Evolutionary conservation across 2,113 vertebrate genomes (phyloP).

Genomic region (Morone saxatilis): DNA sequence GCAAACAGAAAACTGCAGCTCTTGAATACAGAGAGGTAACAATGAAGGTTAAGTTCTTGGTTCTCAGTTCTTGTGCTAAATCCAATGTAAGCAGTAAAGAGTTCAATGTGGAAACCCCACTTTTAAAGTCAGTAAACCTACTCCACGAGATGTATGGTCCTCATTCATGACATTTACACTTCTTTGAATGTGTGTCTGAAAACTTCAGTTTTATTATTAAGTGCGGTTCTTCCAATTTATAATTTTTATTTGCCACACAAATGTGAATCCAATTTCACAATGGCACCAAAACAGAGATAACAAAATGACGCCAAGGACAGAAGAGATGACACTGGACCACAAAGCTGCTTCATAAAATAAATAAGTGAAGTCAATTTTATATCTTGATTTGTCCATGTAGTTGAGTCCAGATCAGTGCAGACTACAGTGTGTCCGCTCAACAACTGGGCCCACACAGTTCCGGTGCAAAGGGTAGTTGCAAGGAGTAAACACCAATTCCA

Average conservation of each 20-base stretch:
- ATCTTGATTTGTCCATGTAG: not conserved
- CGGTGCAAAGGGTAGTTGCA: not conserved
- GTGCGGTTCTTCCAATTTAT: not conserved
- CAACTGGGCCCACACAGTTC: not conserved
- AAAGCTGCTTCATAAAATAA: not conserved
- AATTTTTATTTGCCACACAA: not conserved
- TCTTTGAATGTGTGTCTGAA: not conserved
- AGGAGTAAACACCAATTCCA: not conserved
- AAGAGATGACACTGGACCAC: not conserved
- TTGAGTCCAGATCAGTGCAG: not conserved
- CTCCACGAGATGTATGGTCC: not conserved
- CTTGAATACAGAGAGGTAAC: fast-evolving
- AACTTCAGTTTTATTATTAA: not conserved
- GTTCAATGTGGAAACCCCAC: too few relatives aligned
- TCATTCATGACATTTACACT: not conserved
- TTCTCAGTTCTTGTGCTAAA: not conserved
- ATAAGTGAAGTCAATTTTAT: not conserved
- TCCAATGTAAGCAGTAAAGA: too few relatives aligned
- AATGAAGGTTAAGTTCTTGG: not conserved
- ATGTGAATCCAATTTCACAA: not conserved
- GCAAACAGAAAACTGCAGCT: not conserved
- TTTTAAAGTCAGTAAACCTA: not conserved
- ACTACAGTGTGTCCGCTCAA: not conserved
- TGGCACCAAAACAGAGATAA: not conserved
- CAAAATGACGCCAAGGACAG: not conserved